Evolutionary conservation across 2,888 invertebrate species (phyloP), one percentile per base, ranked within the genome.

Genomic region (Ennomos quercinarius): DNA sequence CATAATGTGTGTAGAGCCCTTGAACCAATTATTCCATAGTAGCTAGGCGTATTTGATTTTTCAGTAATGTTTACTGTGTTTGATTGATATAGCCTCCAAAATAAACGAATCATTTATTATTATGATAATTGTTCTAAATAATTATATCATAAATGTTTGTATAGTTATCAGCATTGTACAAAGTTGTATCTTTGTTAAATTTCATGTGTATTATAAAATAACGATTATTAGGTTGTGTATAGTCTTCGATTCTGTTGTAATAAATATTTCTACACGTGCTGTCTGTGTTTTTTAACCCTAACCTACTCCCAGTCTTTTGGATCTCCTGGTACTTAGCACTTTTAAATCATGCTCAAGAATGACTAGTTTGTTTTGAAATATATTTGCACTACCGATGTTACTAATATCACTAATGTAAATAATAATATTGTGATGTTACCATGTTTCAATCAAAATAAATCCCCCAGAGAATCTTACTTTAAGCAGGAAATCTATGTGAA

Each of bases 211-310:
- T 68, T 67, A 63, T 63, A 73, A 70, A 70, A 35, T 44, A 48
- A 36, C 44, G 39, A 55, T 55, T 38, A 71, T 73, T 79, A 81
- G 75, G 74, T 78, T 78, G 71, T 81, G 76, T 77, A 78, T 77
- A 83, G 80, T 76, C 80, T 84, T 81, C 72, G 68, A 80, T 79
- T 86, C 83, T 82, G 85, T 83, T 83, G 81, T 83, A 83, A 77
- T 83, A 82, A 69, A 81, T 77, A 83, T 83, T 83, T 83, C 80
- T 83, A 83, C 80, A 75, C 74, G 77, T 82, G 76, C 54, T 47
- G n/a, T 62, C 9, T 10, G 65, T 49, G 68, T 73, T 74, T 77
- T 57, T 27, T 27, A 27, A 27, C 27, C 27, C 27, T 27, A 27
- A 27, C 27, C 27, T 27, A n/a, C n/a, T 6, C 2, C 5, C 6